These are phyloP conservation scores for Pedicia rivosa DNA, from an alignment of 2,888 invertebrate species.

Conservation along the genomic window DNA sequence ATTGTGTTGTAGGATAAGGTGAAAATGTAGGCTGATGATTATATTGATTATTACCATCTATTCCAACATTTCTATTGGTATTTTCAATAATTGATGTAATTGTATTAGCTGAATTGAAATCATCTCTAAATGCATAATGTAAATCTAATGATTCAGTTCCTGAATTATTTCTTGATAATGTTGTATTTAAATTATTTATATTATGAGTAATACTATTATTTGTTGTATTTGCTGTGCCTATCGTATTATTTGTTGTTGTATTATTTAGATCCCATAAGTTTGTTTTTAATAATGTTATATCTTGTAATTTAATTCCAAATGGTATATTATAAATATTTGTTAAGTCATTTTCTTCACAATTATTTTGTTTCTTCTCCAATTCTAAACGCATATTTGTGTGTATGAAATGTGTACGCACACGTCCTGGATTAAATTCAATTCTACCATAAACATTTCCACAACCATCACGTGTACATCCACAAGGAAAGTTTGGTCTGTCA, in stretches of 20 bases:
- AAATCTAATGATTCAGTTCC: constrained; percentile 11
- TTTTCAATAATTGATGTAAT: too few relatives aligned
- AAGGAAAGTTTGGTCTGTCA: constrained; percentile 89
- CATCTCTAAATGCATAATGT: constrained; percentile 13
- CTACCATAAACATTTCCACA: constrained; percentile 86
- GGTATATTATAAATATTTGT: not conserved
- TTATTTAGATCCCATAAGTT: not conserved
- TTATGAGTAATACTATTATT: not conserved
- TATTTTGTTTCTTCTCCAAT: constrained; percentile 67
- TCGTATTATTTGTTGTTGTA: not conserved
- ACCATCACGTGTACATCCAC: constrained; percentile 88
- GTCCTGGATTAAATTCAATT: constrained; percentile 89
- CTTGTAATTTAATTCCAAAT: constrained; percentile 1
- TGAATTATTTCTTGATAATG: not conserved
- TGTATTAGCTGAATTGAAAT: constrained; percentile 5
- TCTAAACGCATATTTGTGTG: constrained; percentile 90
- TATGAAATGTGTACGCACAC: constrained; percentile 92
- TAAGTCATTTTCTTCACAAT: constrained; percentile 12
- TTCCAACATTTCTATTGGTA: too few relatives aligned
- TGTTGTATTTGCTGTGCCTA: too few relatives aligned
- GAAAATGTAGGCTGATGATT: too few relatives aligned
- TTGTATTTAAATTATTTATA: not conserved
- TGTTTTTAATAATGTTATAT: not conserved
- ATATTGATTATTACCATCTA: too few relatives aligned
- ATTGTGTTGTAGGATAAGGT: too few relatives aligned